These are phyloP conservation scores for Theristicus caerulescens DNA, from an alignment of 2,113 vertebrate species.

Conservation along the genomic window DNA sequence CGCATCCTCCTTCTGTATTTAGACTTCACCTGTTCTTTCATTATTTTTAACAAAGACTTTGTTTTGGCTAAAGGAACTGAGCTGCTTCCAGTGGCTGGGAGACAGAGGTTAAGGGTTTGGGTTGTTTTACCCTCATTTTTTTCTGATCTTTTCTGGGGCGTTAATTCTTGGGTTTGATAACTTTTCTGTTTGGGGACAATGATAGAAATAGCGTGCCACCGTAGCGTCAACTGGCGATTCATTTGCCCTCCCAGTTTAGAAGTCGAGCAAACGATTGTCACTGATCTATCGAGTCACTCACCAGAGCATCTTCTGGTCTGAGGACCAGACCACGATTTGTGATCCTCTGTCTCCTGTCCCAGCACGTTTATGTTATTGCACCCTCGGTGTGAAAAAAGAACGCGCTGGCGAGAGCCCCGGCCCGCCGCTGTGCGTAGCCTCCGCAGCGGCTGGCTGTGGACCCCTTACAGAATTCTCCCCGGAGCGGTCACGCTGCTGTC, in stretches of 20 bases:
- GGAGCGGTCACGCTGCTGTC: not conserved
- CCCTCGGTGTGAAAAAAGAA: not conserved
- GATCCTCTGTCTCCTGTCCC: not conserved
- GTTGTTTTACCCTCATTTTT: not conserved
- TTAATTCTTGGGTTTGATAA: not conserved
- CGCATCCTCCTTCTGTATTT: not conserved
- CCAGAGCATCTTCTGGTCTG: not conserved
- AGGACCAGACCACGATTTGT: not conserved
- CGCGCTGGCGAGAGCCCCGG: accelerated
- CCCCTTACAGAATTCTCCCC: not conserved
- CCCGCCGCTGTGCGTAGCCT: not conserved
- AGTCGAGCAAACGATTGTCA: not conserved
- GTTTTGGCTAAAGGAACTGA: not conserved
- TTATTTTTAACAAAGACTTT: not conserved
- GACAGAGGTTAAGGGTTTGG: not conserved
- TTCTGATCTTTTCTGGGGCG: not conserved
- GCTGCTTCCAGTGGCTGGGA: not conserved
- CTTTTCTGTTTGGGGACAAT: not conserved
- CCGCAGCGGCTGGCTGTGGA: accelerated
- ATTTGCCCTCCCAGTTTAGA: accelerated
- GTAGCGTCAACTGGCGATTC: accelerated
- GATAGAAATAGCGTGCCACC: not conserved
- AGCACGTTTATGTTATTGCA: not conserved
- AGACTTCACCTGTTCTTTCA: conserved; percentile 38
- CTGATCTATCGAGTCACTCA: not conserved